phyloP scores from a whole-genome alignment of 2,797 vertebrate species.

The Falco biarmicus region DNA sequence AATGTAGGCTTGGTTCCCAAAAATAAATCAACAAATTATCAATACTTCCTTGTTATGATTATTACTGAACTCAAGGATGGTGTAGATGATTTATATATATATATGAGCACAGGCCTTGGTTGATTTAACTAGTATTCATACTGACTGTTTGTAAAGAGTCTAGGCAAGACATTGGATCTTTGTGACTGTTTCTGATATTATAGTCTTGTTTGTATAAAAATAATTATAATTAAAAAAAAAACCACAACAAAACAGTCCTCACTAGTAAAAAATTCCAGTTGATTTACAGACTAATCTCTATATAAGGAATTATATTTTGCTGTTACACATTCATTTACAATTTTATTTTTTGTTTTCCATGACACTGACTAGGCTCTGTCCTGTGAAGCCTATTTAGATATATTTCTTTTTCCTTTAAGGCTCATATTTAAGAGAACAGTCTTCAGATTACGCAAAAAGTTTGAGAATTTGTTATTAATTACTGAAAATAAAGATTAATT shows the following conservation, averaged over 20 bases:
- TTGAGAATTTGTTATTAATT: conserved; percentile 18
- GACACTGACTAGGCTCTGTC: neutral
- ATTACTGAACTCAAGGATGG: neutral
- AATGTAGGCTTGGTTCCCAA: neutral
- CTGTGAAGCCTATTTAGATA: neutral
- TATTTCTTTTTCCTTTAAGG: neutral
- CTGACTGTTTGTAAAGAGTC: neutral
- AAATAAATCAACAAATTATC: neutral
- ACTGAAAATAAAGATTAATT: conserved; percentile 12
- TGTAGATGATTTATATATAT: neutral
- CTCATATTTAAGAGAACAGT: neutral
- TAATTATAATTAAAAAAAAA: neutral
- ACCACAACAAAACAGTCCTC: neutral
- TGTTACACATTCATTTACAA: neutral
- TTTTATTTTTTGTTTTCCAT: neutral
- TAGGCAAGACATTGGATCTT: neutral
- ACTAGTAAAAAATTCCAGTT: neutral
- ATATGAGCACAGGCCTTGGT: neutral
- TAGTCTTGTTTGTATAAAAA: neutral
- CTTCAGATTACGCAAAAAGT: neutral
- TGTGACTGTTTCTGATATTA: neutral
- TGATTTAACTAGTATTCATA: neutral
- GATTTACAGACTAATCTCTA: neutral
- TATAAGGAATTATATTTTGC: neutral
- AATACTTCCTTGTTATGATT: neutral